Base-by-base conservation (phyloP, 2,113 vertebrate genomes). In the Otus sunia region DNA sequence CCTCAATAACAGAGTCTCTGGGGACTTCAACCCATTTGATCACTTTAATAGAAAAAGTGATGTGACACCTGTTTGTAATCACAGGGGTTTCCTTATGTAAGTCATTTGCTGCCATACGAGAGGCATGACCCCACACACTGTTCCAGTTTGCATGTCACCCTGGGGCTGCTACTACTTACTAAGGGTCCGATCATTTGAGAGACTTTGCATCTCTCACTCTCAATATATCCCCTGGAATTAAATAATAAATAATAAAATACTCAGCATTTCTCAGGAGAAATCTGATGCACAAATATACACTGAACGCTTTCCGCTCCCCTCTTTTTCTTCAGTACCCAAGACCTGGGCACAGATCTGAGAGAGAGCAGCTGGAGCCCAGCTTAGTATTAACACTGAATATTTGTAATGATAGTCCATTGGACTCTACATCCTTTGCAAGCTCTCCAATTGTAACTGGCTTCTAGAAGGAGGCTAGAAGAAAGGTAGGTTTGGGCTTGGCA, bases 31-130 rank as follows among this genome's bases (percentile, higher is more conserved):
- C 49, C 85, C 59, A 85, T 92, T 86, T 93, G 95, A 97, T 94
- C 92, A 81, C 52, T 83, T 93, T 88, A 85, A 95, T 88, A 75
- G 95, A 82, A 95, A 96, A 95, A 90, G 45, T 71, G 52, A 89
- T 86, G 56, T 78, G 78, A 91, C 88, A 95, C 87, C 92, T 94
- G 81, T 85, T 91, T 56, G 69, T 78, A 88, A 50, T 37, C 90
- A 90, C 90, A 69, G 19, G 7, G 87, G 90, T 76, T 75, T 53
- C 62, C 62, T 92, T 78, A 93, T 49, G 66, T 87, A 85, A 91
- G 80, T 62, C 91, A 86, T 66, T 86, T 0, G 0, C 15, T 55
- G 82, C 12, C 11, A 0, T 15, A 23, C 5, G 58, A 71, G 43
- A 66, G 45, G 22, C 3, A 3, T 91, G 91, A 95, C 58, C 81